phyloP scores from a whole-genome alignment of 2,888 invertebrate genomes.

The Athetis lepigone region DNA sequence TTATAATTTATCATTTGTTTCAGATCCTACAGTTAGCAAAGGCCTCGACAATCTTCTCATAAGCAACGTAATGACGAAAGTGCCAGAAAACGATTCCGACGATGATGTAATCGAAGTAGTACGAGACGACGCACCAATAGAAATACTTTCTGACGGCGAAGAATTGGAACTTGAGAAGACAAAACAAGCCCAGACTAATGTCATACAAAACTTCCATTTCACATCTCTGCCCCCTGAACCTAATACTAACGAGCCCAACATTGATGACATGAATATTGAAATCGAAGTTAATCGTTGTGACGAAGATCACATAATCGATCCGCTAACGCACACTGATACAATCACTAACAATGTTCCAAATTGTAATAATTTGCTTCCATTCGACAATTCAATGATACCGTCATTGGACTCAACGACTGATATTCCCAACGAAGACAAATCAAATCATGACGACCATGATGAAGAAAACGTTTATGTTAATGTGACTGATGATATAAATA shows the following conservation, averaged over 20 bases:
- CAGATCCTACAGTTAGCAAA: conserved; percentile 27
- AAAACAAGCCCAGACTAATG: conserved; percentile 53
- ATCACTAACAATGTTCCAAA: conserved; percentile 46
- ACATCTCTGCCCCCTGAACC: conserved; percentile 64
- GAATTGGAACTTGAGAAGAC: conserved; percentile 76
- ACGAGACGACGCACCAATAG: conserved; percentile 85
- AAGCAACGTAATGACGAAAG: conserved; percentile 66
- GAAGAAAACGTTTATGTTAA: conserved; percentile 71
- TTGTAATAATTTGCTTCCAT: conserved; percentile 17
- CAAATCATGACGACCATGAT: conserved; percentile 55
- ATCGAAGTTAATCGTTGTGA: conserved; percentile 53
- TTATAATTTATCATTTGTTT: conserved; percentile 20
- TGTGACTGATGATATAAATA: conserved; percentile 63
- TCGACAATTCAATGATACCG: conserved; percentile 34
- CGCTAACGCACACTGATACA: conserved; percentile 63
- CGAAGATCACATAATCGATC: conserved; percentile 65
- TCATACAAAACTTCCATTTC: conserved; percentile 61
- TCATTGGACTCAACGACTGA: conserved; percentile 26
- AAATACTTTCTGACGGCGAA: conserved; percentile 85
- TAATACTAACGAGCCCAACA: conserved; percentile 15
- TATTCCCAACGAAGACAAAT: conserved; percentile 28
- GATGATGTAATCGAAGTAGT: conserved; percentile 88
- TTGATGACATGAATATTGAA: conserved; percentile 54
- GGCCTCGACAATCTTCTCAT: conserved; percentile 55
- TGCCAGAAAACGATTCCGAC: conserved; percentile 77